Conservation (phyloP, 2,113 vertebrate species). For the Psilopogon haemacephalus region DNA sequence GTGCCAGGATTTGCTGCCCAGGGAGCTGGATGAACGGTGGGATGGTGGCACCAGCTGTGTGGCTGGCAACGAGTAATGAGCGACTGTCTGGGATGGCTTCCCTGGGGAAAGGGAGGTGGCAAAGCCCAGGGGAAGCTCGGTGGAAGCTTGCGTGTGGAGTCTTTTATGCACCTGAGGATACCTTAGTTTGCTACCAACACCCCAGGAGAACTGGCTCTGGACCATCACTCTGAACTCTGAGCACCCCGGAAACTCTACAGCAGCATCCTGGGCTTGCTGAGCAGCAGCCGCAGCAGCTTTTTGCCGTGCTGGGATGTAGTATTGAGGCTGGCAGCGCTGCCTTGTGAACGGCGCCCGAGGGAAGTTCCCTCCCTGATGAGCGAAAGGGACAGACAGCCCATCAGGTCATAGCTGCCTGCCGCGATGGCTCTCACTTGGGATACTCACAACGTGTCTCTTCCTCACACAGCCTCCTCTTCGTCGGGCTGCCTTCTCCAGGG, state of each 20-base stretch:
- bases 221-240: not conserved
- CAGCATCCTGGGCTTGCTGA: not conserved
- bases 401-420: not conserved
- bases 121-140: not conserved
- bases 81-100: accelerated
- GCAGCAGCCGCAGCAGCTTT: not conserved
- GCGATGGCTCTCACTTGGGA: accelerated
- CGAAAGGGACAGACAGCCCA: accelerated
- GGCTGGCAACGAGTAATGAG: not conserved
- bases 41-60: not conserved
- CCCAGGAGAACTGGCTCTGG: not conserved
- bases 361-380: accelerated
- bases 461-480: accelerated
- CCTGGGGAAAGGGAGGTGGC: not conserved
- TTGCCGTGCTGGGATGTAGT: accelerated
- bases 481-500: not conserved
- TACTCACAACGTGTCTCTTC: accelerated
- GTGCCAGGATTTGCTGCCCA: not conserved
- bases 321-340: accelerated
- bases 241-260: not conserved
- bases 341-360: not conserved
- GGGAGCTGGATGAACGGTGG: not conserved
- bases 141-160: not conserved
- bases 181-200: accelerated
- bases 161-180: not conserved